phyloP scores from a whole-genome alignment of 92 coral and sea anemone genomes.

The Umimayanthus kanabou region DNA sequence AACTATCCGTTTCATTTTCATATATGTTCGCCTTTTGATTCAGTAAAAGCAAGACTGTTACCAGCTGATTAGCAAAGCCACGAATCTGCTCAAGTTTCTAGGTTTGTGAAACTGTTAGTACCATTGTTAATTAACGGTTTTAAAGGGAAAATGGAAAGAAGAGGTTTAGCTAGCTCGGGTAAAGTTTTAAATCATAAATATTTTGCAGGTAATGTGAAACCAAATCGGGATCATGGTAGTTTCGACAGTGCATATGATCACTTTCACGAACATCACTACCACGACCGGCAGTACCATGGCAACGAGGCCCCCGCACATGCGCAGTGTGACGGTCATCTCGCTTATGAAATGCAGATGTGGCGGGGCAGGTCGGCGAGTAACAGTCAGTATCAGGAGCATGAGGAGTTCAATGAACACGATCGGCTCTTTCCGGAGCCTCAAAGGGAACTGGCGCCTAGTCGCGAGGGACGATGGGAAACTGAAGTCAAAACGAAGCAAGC shows the following conservation, averaged over 20 bases:
- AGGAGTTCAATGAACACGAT: conserved; percentile 24
- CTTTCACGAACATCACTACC: conserved; percentile 2
- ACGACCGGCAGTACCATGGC: conserved; percentile 5
- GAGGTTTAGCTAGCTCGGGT: no score
- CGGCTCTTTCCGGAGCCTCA: conserved; percentile 1
- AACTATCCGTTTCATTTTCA: background rate
- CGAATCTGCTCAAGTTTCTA: no score
- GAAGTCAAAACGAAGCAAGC: background rate
- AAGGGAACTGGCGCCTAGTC: conserved; percentile 20
- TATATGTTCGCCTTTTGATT: no score
- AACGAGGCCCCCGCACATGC: conserved; percentile 25
- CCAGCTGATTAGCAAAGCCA: no score
- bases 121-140: background rate
- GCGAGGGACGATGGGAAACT: conserved; percentile 14
- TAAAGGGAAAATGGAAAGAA: background rate
- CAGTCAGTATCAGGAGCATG: background rate
- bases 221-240: conserved; percentile 14
- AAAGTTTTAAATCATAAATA: background rate
- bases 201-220: conserved; percentile 11
- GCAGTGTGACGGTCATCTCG: conserved; percentile 9
- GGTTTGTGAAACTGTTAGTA: background rate
- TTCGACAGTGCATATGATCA: conserved; percentile 23
- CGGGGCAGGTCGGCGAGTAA: conserved; percentile 10
- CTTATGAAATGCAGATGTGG: conserved; percentile 32
- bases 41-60: no score